These are phyloP conservation scores for Cantharis rustica DNA, from an alignment of 2,888 invertebrate species.

Conservation along the genomic window DNA sequence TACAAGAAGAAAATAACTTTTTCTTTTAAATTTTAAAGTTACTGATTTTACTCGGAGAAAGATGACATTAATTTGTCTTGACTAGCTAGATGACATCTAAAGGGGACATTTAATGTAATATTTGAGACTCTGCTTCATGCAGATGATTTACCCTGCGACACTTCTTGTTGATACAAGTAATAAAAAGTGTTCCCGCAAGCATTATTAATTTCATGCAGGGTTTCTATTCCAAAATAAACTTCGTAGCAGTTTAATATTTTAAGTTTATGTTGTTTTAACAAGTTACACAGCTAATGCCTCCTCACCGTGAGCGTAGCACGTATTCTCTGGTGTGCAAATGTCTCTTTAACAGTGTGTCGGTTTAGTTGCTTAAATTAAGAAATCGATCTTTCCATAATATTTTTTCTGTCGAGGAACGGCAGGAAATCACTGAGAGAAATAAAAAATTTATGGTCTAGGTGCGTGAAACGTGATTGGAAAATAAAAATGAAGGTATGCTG, in stretches of 20 bases:
- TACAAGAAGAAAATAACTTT: too few relatives aligned
- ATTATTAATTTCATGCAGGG: background rate
- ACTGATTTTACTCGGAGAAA: too few relatives aligned
- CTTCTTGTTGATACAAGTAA: background rate
- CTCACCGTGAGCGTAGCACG: background rate
- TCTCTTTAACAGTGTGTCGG: background rate
- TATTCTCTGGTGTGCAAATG: background rate
- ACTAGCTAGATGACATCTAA: too few relatives aligned
- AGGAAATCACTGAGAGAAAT: background rate
- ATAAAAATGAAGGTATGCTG: background rate
- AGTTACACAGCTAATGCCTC: background rate
- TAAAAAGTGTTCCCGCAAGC: background rate
- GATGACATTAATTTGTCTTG: too few relatives aligned
- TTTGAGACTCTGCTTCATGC: background rate
- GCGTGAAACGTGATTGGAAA: background rate
- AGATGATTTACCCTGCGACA: background rate
- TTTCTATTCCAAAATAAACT: background rate
- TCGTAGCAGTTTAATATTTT: background rate
- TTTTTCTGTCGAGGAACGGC: background rate
- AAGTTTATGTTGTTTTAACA: background rate
- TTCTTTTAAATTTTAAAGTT: too few relatives aligned
- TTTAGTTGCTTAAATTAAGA: background rate
- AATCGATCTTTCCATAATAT: background rate
- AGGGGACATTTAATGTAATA: too few relatives aligned
- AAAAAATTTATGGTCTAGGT: background rate